These are phyloP conservation scores for Mormyrus hasselquistii DNA, from an alignment of 2,797 vertebrate genomes.

Conservation along the genomic window DNA sequence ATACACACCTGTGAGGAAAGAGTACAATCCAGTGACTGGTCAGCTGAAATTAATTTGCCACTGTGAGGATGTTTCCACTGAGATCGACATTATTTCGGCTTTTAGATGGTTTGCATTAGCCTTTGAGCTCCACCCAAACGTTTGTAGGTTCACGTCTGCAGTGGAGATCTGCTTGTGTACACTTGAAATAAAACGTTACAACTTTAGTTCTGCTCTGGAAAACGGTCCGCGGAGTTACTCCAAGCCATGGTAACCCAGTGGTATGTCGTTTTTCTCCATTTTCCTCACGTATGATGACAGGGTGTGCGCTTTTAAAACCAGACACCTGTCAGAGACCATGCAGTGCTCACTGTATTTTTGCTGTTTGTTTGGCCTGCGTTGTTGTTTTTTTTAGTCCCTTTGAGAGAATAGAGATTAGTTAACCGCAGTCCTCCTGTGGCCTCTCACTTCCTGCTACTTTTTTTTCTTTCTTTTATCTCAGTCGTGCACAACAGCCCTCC, in stretches of 20 bases:
- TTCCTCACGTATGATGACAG: not conserved
- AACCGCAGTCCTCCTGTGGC: not conserved
- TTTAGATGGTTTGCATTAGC: not conserved
- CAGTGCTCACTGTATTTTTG: not conserved
- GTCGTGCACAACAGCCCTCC: not conserved
- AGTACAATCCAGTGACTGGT: not conserved
- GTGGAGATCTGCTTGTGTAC: not conserved
- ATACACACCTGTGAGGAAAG: not conserved
- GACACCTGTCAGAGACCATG: not conserved
- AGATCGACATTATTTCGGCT: not conserved
- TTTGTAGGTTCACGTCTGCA: not conserved
- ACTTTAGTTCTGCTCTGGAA: not conserved
- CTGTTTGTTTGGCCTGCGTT: not conserved
- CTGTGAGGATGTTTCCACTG: not conserved
- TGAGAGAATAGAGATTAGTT: not conserved
- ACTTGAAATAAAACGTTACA: not conserved
- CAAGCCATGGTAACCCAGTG: not conserved
- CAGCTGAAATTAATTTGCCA: not conserved
- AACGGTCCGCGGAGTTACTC: not conserved
- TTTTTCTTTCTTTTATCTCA: not conserved
- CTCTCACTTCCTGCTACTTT: not conserved
- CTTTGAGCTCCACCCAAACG: not conserved
- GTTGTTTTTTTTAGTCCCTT: not conserved
- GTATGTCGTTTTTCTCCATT: not conserved
- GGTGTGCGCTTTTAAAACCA: not conserved